Base-by-base conservation (phyloP, 1,140 invertebrate species). In the Zaprionus ornatus region DNA sequence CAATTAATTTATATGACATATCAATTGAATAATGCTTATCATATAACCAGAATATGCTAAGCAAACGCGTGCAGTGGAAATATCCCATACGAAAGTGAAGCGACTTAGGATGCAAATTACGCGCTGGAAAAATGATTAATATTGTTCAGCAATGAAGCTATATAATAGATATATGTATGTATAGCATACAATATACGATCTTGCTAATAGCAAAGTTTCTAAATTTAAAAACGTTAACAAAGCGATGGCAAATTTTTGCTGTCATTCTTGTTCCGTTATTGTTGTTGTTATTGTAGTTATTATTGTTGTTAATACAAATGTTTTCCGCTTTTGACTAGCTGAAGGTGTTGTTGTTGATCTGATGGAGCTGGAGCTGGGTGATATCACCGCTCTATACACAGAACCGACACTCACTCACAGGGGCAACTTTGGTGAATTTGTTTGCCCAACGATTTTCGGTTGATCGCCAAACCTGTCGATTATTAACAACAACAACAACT, bases 221-320 rank as follows among this genome's bases (percentile, higher is more conserved):
- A 79, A 85, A 85, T 73, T 86, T 77, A 85, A 63, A 82, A 82
- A 72, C 73, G 68, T 82, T 86, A 86, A 59, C 82, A 64, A 86
- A 76, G 71, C 82, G 17, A 54, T 68, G 45, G 45, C 42, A 40
- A 68, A 55, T 63, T 63, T 63, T 67, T 64, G 40, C 59, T 66
- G 54, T 68, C 40, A 32, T 74, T 70, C 37, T 55, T 68, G 17
- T 23, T 55, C n/a, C n/a, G 12, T 55, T 56, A 23, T 57, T 32
- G 42, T 27, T 63, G 27, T 55, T 60, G 23, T 40, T 65, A 32
- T n/a, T 27, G 50, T 71, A 15, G 65, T 80, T 79, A 69, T 85
- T 80, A 68, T 83, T 87, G 69, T 83, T 86, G 77, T 78, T 84
- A 75, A 84, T 83, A 82, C 72, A 87, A 87, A 78, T 90, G 78